phyloP scores from a whole-genome alignment of 2,797 vertebrate genomes.

The Sarcoramphus papa region DNA sequence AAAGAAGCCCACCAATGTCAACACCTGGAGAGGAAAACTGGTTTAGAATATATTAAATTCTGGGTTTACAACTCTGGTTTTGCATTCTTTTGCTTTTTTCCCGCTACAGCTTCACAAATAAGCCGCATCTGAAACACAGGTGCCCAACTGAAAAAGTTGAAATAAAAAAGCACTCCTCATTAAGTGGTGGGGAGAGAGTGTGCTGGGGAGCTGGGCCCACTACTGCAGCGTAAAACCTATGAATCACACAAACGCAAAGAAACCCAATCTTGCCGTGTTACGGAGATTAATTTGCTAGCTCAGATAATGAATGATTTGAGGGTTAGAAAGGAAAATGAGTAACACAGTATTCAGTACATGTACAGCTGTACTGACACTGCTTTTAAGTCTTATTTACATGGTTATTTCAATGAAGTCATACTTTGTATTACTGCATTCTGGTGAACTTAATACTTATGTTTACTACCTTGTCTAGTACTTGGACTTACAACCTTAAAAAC shows the following conservation, averaged over 20 bases:
- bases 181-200: neutral
- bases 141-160: neutral
- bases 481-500: neutral
- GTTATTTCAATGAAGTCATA: neutral
- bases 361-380: neutral
- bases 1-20: neutral
- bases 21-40: neutral
- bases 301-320: neutral
- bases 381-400: neutral
- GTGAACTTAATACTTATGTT: neutral
- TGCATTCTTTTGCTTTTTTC: neutral
- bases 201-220: neutral
- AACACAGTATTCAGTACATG: neutral
- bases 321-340: neutral
- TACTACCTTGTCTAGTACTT: neutral
- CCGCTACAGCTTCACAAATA: neutral
- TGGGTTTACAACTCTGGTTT: neutral
- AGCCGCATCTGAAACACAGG: neutral
- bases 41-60: neutral
- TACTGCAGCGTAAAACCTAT: neutral
- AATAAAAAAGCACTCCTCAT: neutral
- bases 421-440: neutral
- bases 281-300: neutral
- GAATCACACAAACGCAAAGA: neutral
- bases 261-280: neutral